Base-by-base conservation (phyloP, 2,113 vertebrate species). In the Rhinoptilus africanus region DNA sequence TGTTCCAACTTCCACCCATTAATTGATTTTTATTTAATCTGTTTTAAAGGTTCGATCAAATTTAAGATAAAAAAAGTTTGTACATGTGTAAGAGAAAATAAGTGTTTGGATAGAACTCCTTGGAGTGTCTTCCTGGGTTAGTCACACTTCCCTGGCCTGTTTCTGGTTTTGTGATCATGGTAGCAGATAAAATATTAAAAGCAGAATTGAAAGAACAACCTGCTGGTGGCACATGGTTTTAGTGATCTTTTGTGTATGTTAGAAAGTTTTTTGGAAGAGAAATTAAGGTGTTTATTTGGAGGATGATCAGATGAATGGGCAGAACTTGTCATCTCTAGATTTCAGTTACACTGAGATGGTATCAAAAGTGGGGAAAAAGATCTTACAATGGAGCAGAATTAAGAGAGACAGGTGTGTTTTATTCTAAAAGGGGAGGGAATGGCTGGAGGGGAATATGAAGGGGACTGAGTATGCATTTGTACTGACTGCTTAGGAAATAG, bases 1-100 rank as follows among this genome's bases (percentile, higher is more conserved):
- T 63, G n/a, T 50, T 81, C 37, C 41, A 62, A 0, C 47, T 72
- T 75, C 77, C 17, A 8, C 21, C 27, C 0, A 0, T 41, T 82
- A 34, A 56, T 10, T 66, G 37, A 12, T 71, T 63, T 66, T 72
- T 45, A 22, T 45, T 81, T 75, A 18, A 24, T 39, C 39, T 88
- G 12, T 54, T 64, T 30, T 71, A 27, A 81, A 64, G 12, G 10
- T 75, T 71, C 4, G 3, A 9, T 92, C 28, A 54, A 32, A 63
- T 45, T 62, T 50, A 47, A 47, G 28, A 19, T 28, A 24, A n/a
- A 91, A 54, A 35, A 63, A 51, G 50, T 50, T 57, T 50, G 2
- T 89, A 50, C 5, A 2, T 6, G 9, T 10, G 5, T n/a, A 30
- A 57, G 32, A 51, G n/a, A 35, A 89, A 69, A 30, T 4, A 60